Evolutionary conservation across 2,113 vertebrate genomes (phyloP).

Genomic region (Okapia johnstoni): DNA sequence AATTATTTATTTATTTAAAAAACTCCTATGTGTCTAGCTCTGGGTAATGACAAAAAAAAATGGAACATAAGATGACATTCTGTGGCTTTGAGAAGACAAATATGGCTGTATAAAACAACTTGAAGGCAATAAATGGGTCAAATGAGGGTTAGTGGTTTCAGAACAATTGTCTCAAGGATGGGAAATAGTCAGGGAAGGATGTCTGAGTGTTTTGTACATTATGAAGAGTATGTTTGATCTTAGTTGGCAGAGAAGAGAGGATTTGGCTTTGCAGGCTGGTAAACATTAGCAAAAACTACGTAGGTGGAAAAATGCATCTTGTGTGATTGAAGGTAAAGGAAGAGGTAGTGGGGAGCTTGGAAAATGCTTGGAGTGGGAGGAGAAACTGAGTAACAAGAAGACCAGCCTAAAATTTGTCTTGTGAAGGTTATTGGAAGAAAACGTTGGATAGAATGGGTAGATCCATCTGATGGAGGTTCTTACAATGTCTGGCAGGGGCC

Average conservation of each 20-base stretch:
- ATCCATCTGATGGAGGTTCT: not conserved
- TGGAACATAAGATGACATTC: not conserved
- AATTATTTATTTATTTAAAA: not conserved
- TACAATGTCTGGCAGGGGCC: not conserved
- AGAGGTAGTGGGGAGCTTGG: not conserved
- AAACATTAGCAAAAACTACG: not conserved
- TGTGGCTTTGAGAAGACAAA: not conserved
- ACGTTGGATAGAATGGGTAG: not conserved
- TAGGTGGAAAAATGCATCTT: not conserved
- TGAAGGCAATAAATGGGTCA: not conserved
- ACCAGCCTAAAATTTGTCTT: not conserved
- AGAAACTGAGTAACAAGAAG: not conserved
- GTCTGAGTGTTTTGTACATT: not conserved
- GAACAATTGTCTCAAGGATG: not conserved
- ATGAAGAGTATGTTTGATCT: not conserved
- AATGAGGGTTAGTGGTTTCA: not conserved
- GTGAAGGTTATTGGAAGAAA: not conserved
- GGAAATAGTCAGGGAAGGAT: not conserved
- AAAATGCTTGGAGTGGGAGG: not conserved
- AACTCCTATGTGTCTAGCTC: not conserved
- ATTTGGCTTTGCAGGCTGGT: not conserved
- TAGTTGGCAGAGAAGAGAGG: not conserved
- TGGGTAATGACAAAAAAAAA: not conserved
- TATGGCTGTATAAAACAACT: not conserved
- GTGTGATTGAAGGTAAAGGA: not conserved